Evolutionary conservation across 2,888 invertebrate species (phyloP).

Genomic region (Prosapia bicincta): DNA sequence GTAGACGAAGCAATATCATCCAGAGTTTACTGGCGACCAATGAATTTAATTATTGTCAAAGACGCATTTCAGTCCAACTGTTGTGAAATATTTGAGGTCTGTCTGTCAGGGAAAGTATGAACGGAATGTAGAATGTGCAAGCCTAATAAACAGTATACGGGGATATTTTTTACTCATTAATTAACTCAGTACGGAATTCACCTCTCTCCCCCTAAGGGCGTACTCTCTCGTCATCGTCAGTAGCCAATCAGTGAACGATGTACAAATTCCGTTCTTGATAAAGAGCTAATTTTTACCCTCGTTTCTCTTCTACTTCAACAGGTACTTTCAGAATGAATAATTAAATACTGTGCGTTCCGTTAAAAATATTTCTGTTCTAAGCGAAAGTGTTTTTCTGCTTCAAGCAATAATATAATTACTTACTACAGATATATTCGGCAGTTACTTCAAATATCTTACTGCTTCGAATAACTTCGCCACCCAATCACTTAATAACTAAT

Average conservation of each 20-base stretch:
- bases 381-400: no score
- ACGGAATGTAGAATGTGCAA: background rate
- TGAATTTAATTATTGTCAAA: background rate
- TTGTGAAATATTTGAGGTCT: background rate
- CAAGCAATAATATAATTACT: no score
- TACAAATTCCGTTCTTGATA: background rate
- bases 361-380: no score
- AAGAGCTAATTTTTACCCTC: background rate
- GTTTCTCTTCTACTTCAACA: background rate
- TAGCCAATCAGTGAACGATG: background rate
- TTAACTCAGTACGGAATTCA: background rate
- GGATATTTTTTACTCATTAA: background rate
- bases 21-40: background rate
- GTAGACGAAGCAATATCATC: background rate
- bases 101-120: background rate
- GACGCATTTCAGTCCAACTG: background rate
- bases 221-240: background rate
- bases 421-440: no score
- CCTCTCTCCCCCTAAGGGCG: background rate
- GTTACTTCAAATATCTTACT: no score
- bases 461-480: no score
- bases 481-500: no score
- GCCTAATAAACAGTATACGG: background rate
- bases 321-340: background rate
- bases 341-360: background rate